phyloP scores from a whole-genome alignment of 2,888 invertebrate genomes.

The Pseudococcus viburni region DNA sequence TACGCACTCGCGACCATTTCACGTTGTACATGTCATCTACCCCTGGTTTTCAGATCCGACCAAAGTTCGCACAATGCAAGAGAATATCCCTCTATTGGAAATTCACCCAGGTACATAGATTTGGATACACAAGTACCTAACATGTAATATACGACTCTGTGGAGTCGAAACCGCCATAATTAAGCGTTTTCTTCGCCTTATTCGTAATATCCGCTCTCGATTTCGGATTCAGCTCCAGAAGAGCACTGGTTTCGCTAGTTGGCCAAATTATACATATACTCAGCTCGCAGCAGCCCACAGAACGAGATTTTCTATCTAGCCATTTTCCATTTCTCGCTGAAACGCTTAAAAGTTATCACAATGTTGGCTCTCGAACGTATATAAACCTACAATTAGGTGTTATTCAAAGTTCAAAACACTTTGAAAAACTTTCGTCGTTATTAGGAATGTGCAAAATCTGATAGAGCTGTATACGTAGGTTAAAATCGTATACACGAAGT shows the following conservation, averaged over 20 bases:
- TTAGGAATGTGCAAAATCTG: slow-evolving; percentile 17
- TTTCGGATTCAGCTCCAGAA: background rate
- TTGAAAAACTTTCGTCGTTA: slow-evolving; percentile 43
- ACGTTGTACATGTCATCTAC: slow-evolving; percentile 40
- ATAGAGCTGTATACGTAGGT: background rate
- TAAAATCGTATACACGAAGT: background rate
- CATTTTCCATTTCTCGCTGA: slow-evolving; percentile 58
- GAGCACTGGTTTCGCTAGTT: slow-evolving; percentile 26
- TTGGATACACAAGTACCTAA: background rate
- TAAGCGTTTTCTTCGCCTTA: slow-evolving; percentile 36
- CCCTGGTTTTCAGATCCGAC: background rate
- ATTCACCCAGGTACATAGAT: slow-evolving; percentile 9
- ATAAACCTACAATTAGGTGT: slow-evolving; percentile 59
- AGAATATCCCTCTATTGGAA: slow-evolving; percentile 42
- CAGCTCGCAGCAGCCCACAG: no score
- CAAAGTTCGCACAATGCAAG: background rate
- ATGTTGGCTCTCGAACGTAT: background rate
- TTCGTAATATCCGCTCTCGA: background rate
- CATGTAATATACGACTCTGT: background rate
- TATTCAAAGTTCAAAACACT: slow-evolving; percentile 61
- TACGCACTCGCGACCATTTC: slow-evolving; percentile 38
- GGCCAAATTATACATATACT: no score
- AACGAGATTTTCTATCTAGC: slow-evolving; percentile 33
- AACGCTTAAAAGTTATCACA: slow-evolving; percentile 57
- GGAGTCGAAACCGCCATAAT: slow-evolving; percentile 40